Base-by-base conservation (phyloP, 2,888 invertebrate species). In the Stomorhina lunata region DNA sequence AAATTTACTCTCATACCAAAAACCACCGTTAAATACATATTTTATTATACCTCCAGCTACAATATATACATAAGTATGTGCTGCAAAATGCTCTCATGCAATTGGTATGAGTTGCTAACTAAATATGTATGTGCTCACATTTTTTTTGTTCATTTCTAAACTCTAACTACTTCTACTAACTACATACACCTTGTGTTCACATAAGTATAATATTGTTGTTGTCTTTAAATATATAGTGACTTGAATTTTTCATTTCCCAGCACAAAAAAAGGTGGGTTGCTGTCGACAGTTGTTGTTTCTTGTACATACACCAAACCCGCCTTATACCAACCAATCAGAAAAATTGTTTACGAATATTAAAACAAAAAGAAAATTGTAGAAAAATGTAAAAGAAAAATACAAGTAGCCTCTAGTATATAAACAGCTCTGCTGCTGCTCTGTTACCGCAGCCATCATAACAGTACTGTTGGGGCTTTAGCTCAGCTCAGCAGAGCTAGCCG, bases 291-390 rank as follows among this genome's bases (percentile, higher is more conserved):
- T 69, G 68, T 68, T 72, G 50, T 53, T n/a, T 59, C 27, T 73
- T 77, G 66, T 81, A 69, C 72, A 69, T 78, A 78, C 82, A 81
- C 76, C 80, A 69, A 79, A 81, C 82, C 80, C 84, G 73, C 69
- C 83, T 77, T 78, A 84, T 73, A 72, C 48, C 69, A 86, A 86
- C 89, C 89, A 89, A 89, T 89, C 89, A 88, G 86, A 90, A 86
- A 89, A 90, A 88, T 89, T 89, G 89, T 89, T 89, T 89, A 89
- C 89, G 89, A 89, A 89, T 87, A 84, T 85, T 83, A 71, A 73
- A 85, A 84, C 85, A 89, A 90, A 88, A 88, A 88, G 84, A 87
- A 89, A 89, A 87, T 86, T 86, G 85, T 80, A 78, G 80, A 84
- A 65, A 69, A 59, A 82, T 68, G 43, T 76, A 65, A 37, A 61